Evolutionary conservation across 2,888 invertebrate genomes (phyloP).

Genomic region (Linnaemya vulpina): DNA sequence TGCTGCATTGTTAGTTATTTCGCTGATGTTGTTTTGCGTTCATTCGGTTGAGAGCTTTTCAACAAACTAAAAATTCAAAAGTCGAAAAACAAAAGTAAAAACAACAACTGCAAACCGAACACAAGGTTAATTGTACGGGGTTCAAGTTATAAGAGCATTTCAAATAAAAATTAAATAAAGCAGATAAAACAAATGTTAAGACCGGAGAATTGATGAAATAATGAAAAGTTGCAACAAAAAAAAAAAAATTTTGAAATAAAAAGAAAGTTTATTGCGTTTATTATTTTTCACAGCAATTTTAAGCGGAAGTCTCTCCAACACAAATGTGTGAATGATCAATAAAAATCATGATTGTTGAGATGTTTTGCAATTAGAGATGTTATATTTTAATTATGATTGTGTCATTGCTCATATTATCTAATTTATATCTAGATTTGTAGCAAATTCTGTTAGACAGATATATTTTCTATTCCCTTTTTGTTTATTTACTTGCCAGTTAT

Average conservation of each 20-base stretch:
- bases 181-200: constrained; percentile 29
- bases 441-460: too few species aligned
- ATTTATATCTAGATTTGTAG: too few species aligned
- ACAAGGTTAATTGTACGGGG: constrained; percentile 59
- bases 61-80: constrained; percentile 49
- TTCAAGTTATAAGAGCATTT: constrained; percentile 31
- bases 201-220: constrained; percentile 21
- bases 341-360: neutral
- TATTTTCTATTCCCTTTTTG: too few species aligned
- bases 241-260: neutral
- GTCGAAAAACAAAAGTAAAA: constrained; percentile 38
- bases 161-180: neutral
- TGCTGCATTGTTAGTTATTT: constrained; percentile 26
- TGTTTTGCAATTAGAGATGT: neutral
- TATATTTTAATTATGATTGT: neutral
- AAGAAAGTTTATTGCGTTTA: constrained; percentile 39
- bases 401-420: too few species aligned
- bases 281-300: neutral
- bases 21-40: constrained; percentile 35
- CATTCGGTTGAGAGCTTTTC: constrained; percentile 48
- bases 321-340: neutral
- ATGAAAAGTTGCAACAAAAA: constrained; percentile 23
- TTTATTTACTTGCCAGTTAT: too few species aligned
- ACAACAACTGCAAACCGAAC: constrained; percentile 17
- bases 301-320: neutral